Base-by-base conservation (phyloP, 2,797 vertebrate genomes). In the Poeciliopsis gracilis region DNA sequence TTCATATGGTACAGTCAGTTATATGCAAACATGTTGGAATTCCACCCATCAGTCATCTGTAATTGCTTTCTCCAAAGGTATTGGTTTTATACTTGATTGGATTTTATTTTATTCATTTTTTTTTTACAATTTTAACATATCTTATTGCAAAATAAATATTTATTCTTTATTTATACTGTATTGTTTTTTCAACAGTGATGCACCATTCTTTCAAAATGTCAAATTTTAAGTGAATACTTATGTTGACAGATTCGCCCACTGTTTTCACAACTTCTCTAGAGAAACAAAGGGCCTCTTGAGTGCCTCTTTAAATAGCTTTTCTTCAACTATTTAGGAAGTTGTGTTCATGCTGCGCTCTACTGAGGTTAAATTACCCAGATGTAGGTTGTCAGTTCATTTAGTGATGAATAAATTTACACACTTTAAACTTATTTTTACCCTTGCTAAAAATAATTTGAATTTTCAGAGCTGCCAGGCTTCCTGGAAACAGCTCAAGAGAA, bases 1-100 rank as follows among this genome's bases (percentile, higher is more conserved):
- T 75, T 81, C 25, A 49, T 80, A 12, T 25, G n/a, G 20, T 49
- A 75, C 61, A 71, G 78, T 90, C 46, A 77, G 61, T 81, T 86
- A 82, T 51, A 72, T n/a, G 12, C 77, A 83, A 33, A 78, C 20
- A 66, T 70, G 81, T 61, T 36, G 69, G 18, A 36, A 36, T 63
- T 63, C 33, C 61, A 36, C 9, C 33, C 18, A 63, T 63, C 55
- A 53, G 23, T 53, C n/a, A 59, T 59, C 12, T 5, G 2, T 28
- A 28, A 4, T 11, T 5, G 0, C 16, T 9, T 3, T 63, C 28
- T 63, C 59, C 30, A 63, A 16, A 8, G 30, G 30, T 1, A 63
- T 36, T 33, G 28, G 13, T 36, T 33, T 59, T 15, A 30, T 1
- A 30, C 15, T 30, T 59, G 28, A 59, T 30, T 59, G 28, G 13